Evolutionary conservation across 2,113 vertebrate species (phyloP).

Genomic region (Puma concolor): DNA sequence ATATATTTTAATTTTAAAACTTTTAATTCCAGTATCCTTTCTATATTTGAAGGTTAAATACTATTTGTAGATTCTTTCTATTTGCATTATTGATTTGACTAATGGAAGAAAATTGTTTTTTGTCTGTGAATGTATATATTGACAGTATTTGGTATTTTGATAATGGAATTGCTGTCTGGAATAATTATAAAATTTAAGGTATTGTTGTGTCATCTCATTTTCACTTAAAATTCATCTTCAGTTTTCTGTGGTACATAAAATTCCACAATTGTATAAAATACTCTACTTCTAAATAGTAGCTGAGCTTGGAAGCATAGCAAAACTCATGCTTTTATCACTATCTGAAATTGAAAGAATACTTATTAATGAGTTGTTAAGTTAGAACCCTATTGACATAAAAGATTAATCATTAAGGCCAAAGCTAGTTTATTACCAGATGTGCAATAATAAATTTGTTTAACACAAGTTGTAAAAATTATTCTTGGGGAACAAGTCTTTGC

Average conservation of each 20-base stretch:
- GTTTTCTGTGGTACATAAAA: not conserved
- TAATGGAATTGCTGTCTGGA: constrained; percentile 33
- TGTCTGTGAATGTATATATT: not conserved
- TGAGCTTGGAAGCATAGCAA: constrained; percentile 33
- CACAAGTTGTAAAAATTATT: constrained; percentile 26
- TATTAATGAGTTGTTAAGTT: not conserved
- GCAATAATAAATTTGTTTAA: constrained; percentile 22
- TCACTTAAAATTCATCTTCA: constrained; percentile 40
- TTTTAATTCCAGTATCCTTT: not conserved
- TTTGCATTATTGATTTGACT: constrained; percentile 51
- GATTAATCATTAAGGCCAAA: not conserved
- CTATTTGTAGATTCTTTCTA: not conserved
- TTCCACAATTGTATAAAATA: not conserved
- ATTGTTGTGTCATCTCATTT: constrained; percentile 9
- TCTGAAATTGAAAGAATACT: not conserved
- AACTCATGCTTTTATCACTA: constrained; percentile 26
- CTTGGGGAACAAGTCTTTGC: not conserved
- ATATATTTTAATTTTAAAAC: not conserved
- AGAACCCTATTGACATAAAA: not conserved
- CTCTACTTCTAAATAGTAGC: constrained; percentile 5
- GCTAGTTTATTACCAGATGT: not conserved
- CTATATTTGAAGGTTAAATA: constrained; percentile 28
- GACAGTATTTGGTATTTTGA: constrained; percentile 13
- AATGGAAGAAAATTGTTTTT: constrained; percentile 52
- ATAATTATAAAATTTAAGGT: constrained; percentile 42